These are phyloP conservation scores for Serranus cabrilla DNA, from an alignment of 2,797 vertebrate species.

Conservation along the genomic window DNA sequence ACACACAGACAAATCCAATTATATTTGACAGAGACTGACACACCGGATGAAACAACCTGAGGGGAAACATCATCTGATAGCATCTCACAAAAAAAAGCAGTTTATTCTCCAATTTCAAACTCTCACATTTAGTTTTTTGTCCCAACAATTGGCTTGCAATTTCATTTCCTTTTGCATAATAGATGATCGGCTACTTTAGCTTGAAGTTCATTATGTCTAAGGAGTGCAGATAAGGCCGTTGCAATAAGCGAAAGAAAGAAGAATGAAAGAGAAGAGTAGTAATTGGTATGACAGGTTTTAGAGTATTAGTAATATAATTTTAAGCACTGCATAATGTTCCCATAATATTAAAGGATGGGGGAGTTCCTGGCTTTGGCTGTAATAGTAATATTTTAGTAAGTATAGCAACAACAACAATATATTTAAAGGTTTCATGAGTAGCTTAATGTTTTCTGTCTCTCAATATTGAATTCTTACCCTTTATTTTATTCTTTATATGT, in stretches of 20 bases:
- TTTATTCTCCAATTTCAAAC: conserved; percentile 26
- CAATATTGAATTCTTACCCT: not conserved
- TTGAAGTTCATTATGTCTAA: conserved; percentile 30
- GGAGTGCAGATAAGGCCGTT: not conserved
- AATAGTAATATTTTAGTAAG: not conserved
- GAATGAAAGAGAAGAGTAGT: not conserved
- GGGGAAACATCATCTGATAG: conserved; percentile 8
- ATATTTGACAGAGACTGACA: conserved; percentile 28
- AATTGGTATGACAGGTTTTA: not conserved
- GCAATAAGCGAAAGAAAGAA: not conserved
- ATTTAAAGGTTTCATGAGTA: not conserved
- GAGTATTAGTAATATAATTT: not conserved
- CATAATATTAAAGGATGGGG: not conserved
- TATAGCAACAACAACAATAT: not conserved
- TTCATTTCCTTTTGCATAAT: conserved; percentile 24
- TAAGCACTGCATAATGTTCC: not conserved
- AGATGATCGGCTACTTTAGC: conserved; percentile 25
- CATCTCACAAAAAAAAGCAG: conserved; percentile 25
- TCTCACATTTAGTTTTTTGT: conserved; percentile 24
- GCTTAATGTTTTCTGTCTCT: not conserved
- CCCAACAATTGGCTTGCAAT: conserved; percentile 18
- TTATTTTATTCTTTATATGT: not conserved
- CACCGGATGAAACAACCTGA: conserved; percentile 8
- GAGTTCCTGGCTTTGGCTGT: not conserved
- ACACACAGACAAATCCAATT: conserved; percentile 18